phyloP scores from a whole-genome alignment of 2,113 vertebrate genomes.

The Prochilodus magdalenae region DNA sequence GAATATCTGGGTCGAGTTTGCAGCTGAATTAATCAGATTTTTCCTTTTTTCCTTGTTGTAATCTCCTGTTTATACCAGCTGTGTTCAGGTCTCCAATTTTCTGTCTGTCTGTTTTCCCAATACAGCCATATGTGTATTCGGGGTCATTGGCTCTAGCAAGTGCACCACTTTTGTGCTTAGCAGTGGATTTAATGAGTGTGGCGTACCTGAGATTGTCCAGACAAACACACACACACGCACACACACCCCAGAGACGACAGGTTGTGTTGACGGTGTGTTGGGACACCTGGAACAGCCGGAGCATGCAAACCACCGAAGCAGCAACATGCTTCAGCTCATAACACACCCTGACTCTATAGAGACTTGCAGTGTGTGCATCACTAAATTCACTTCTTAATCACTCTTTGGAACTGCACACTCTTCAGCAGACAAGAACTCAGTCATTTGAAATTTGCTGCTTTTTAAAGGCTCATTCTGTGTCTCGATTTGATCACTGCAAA shows the following conservation, averaged over 20 bases:
- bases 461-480: too few relatives aligned
- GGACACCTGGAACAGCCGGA: conserved; percentile 81
- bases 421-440: conserved; percentile 20
- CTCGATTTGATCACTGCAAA: not conserved
- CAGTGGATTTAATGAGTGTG: conserved; percentile 79
- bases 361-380: conserved; percentile 65
- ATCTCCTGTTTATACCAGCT: conserved; percentile 71
- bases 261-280: conserved; percentile 70
- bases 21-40: conserved; percentile 46
- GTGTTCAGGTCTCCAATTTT: conserved; percentile 76
- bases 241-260: conserved; percentile 76
- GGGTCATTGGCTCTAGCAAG: conserved; percentile 78
- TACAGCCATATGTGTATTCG: conserved; percentile 79
- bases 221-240: conserved; percentile 63
- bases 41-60: conserved; percentile 40
- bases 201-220: conserved; percentile 74
- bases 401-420: conserved; percentile 46
- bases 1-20: conserved; percentile 38
- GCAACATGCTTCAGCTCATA: conserved; percentile 68
- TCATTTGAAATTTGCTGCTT: conserved; percentile 20
- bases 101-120: conserved; percentile 73
- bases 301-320: conserved; percentile 59
- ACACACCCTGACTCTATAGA: conserved; percentile 68
- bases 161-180: conserved; percentile 77
- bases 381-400: conserved; percentile 55